Evolutionary conservation across 2,888 invertebrate genomes (phyloP).

Genomic region (Chorisops tibialis): DNA sequence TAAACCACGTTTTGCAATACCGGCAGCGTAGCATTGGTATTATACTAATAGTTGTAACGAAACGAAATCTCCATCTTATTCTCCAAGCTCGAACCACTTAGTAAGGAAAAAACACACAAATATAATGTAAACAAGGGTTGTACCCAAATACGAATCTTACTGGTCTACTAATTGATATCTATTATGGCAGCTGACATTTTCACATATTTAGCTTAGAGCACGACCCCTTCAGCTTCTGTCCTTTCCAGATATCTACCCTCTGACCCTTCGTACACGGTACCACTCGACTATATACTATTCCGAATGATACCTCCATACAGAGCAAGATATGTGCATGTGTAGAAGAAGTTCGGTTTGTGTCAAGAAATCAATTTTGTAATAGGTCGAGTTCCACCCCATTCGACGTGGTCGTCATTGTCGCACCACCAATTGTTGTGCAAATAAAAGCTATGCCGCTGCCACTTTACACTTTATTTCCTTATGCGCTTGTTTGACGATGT

Average conservation of each 20-base stretch:
- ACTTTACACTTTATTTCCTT: conserved; percentile 12
- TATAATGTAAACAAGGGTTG: neutral
- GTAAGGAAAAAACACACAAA: neutral
- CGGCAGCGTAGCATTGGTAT: too few relatives aligned
- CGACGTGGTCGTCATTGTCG: neutral
- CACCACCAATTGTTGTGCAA: conserved; percentile 13
- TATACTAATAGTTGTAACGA: too few relatives aligned
- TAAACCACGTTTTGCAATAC: too few relatives aligned
- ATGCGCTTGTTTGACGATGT: conserved; percentile 13
- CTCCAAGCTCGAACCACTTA: too few relatives aligned
- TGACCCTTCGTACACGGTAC: conserved; percentile 1
- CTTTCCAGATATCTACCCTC: neutral
- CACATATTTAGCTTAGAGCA: conserved; percentile 21
- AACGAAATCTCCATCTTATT: too few relatives aligned
- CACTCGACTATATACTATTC: neutral
- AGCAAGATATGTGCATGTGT: neutral
- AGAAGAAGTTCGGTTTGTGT: conserved; percentile 2
- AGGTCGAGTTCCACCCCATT: conserved; percentile 13
- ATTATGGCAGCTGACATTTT: conserved; percentile 24
- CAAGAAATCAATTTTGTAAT: conserved; percentile 15
- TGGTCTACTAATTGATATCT: conserved; percentile 25
- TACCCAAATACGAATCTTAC: conserved; percentile 2
- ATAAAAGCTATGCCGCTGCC: conserved; percentile 1
- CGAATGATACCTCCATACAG: too few relatives aligned
- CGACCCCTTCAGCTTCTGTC: neutral